Conservation (phyloP, 2,888 invertebrate genomes). For the Temnothorax ravouxi region DNA sequence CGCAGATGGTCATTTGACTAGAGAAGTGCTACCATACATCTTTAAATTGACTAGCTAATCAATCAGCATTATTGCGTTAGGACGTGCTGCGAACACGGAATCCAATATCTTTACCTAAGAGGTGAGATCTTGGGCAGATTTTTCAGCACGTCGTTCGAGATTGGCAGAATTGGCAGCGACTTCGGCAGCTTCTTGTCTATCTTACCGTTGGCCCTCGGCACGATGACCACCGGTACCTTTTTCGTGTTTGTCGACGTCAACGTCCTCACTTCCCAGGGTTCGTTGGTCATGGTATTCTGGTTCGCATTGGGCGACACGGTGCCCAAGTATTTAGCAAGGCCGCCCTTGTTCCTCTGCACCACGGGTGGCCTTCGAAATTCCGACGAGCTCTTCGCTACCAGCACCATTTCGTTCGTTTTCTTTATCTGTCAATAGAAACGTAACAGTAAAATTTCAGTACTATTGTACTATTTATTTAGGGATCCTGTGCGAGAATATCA, state of each 20-base stretch:
- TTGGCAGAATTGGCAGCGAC: constrained; percentile 87
- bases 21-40: too few species aligned
- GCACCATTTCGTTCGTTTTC: constrained; percentile 80
- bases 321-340: constrained; percentile 82
- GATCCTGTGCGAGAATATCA: background rate
- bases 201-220: constrained; percentile 88
- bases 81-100: background rate
- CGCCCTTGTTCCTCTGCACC: constrained; percentile 84
- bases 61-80: background rate
- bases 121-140: constrained; percentile 82
- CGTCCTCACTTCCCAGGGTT: constrained; percentile 80
- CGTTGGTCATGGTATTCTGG: constrained; percentile 70
- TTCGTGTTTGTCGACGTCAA: constrained; percentile 82
- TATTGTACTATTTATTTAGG: background rate
- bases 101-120: constrained; percentile 66
- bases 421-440: constrained; percentile 65
- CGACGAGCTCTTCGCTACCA: constrained; percentile 82
- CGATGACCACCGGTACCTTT: constrained; percentile 86
- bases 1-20: too few species aligned
- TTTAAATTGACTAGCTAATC: too few species aligned
- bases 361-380: constrained; percentile 84
- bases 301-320: constrained; percentile 72
- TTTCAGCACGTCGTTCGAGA: constrained; percentile 80
- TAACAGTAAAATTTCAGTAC: background rate
- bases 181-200: constrained; percentile 88